Conservation (phyloP, 53 echinoderm and acorn worm genomes). For the Henricia sp. region DNA sequence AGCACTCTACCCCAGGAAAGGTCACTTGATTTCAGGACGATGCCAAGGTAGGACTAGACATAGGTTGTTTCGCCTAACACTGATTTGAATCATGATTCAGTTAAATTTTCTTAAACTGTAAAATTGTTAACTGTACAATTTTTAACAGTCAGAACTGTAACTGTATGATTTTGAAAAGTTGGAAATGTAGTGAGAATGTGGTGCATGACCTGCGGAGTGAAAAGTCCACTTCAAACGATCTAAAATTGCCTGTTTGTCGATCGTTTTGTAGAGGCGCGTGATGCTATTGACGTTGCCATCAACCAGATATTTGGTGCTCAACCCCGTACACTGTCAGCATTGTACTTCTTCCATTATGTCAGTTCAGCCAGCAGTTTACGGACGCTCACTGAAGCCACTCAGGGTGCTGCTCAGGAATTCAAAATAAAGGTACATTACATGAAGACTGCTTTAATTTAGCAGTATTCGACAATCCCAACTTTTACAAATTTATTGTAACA, state of each 20-base stretch:
- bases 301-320: constrained; percentile 68
- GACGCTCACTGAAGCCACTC: constrained; percentile 41
- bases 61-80: too few relatives aligned
- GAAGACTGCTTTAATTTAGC: too few relatives aligned
- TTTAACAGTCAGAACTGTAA: too few relatives aligned
- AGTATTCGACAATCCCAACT: too few relatives aligned
- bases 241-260: background rate
- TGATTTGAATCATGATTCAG: too few relatives aligned
- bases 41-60: too few relatives aligned
- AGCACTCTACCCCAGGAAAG: too few relatives aligned
- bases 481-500: background rate
- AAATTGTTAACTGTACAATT: too few relatives aligned
- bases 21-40: too few relatives aligned
- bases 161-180: too few relatives aligned
- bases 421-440: constrained; percentile 56
- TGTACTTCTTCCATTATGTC: constrained; percentile 72
- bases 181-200: background rate
- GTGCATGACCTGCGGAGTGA: background rate
- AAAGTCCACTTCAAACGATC: background rate
- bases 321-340: constrained; percentile 68
- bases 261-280: constrained; percentile 69
- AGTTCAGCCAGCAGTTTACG: constrained; percentile 65
- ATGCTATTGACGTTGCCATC: constrained; percentile 71
- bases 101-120: too few relatives aligned
- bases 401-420: constrained; percentile 43